A percentile compares a stretch with the other conserved stretches of the same genome.
phyloP scores from a whole-genome alignment of 2,888 invertebrate genomes.

The Microctonus brassicae region DNA sequence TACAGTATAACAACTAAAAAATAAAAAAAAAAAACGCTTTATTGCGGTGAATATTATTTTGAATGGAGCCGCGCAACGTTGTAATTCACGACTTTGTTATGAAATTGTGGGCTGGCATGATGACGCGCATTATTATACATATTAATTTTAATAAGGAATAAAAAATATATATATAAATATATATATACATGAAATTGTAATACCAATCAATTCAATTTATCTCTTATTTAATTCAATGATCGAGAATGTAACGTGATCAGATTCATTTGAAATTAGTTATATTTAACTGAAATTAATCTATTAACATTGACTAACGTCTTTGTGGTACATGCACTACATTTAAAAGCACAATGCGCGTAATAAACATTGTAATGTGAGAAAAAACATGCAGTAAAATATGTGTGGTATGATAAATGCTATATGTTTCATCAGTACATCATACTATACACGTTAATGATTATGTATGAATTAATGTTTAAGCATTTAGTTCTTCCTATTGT shows the following conservation, averaged over 20 bases:
- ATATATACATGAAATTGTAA: too few relatives aligned
- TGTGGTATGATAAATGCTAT: slow-evolving; percentile 29
- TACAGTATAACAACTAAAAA: slow-evolving; percentile 5
- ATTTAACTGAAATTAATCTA: neutral
- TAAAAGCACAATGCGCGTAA: slow-evolving; percentile 20
- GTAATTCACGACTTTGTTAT: slow-evolving; percentile 51
- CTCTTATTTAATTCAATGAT: neutral
- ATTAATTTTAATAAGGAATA: slow-evolving; percentile 23
- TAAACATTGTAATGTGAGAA: too few relatives aligned
- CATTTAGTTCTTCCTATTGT: slow-evolving; percentile 57
- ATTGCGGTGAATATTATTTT: neutral
- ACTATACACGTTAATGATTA: slow-evolving; percentile 30
- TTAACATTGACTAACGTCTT: neutral
- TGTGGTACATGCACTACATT: neutral
- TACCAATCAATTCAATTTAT: slow-evolving; percentile 4
- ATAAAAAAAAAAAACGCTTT: neutral
- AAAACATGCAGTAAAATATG: slow-evolving; percentile 27
- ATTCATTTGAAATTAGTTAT: neutral
- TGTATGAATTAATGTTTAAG: slow-evolving; percentile 53
- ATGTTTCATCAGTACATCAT: slow-evolving; percentile 38
- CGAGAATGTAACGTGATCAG: neutral
- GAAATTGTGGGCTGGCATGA: slow-evolving; percentile 46
- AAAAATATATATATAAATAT: too few relatives aligned
- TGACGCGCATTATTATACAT: slow-evolving; percentile 8
- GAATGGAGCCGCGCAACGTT: slow-evolving; percentile 62